phyloP scores from a whole-genome alignment of 2,113 vertebrate species.

The Megaleporinus macrocephalus region DNA sequence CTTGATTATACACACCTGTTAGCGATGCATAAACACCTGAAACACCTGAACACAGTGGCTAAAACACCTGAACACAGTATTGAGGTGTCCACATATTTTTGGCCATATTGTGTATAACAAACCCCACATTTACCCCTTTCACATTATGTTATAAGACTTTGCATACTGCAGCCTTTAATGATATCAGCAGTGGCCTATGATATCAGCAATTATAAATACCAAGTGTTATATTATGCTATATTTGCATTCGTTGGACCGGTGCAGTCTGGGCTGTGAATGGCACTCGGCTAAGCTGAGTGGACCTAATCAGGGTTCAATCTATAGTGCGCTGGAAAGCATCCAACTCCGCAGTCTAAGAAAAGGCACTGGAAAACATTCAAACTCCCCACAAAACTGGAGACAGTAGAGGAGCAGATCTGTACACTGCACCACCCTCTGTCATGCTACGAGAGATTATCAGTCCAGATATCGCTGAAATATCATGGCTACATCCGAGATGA shows the following conservation, averaged over 20 bases:
- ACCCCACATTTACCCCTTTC: too few species aligned
- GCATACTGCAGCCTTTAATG: too few species aligned
- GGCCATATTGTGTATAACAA: too few species aligned
- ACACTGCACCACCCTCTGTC: neutral
- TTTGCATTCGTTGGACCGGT: neutral
- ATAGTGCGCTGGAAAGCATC: constrained; percentile 20
- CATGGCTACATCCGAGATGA: neutral
- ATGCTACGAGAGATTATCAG: neutral
- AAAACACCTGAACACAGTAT: too few species aligned
- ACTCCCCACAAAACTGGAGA: neutral
- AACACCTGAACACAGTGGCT: too few species aligned
- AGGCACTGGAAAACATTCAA: constrained; percentile 25
- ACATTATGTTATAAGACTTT: too few species aligned
- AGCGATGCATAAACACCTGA: too few species aligned
- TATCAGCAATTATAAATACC: too few species aligned
- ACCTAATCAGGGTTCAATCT: constrained; percentile 41
- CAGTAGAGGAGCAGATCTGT: neutral
- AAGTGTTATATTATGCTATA: too few species aligned
- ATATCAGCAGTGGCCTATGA: too few species aligned
- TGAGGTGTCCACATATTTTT: too few species aligned
- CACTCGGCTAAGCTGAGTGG: neutral
- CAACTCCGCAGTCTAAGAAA: neutral
- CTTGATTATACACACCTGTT: too few species aligned
- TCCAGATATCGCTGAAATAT: neutral
- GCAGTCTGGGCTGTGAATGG: neutral